Evolutionary conservation across 2,888 invertebrate species (phyloP).

Genomic region (Brachyopa scutellaris): DNA sequence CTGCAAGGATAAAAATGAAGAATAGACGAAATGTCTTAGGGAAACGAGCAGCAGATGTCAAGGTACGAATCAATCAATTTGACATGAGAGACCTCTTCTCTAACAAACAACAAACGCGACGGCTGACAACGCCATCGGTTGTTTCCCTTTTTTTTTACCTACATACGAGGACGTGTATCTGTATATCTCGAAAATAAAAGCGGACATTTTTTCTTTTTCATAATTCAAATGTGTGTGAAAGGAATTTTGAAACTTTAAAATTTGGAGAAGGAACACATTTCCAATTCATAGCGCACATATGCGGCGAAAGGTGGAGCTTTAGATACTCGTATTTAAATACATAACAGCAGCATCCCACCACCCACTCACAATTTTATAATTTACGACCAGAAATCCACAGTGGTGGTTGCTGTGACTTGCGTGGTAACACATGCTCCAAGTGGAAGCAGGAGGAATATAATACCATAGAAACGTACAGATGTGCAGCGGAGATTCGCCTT

Average conservation of each 20-base stretch:
- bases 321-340: constrained; percentile 64
- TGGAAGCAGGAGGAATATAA: constrained; percentile 62
- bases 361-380: constrained; percentile 60
- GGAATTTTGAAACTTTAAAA: constrained; percentile 41
- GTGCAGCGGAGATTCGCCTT: constrained; percentile 28
- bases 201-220: constrained; percentile 53
- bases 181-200: constrained; percentile 23
- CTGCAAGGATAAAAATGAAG: constrained; percentile 42
- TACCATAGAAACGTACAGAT: constrained; percentile 44
- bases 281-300: constrained; percentile 62
- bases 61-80: constrained; percentile 75
- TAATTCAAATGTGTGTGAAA: constrained; percentile 38
- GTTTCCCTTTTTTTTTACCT: constrained; percentile 18
- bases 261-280: constrained; percentile 18
- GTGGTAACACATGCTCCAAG: constrained; percentile 57
- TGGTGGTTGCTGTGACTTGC: constrained; percentile 68
- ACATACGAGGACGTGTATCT: background rate
- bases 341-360: constrained; percentile 65
- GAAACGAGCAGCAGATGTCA: constrained; percentile 74
- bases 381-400: constrained; percentile 67
- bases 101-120: constrained; percentile 46
- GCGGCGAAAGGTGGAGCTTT: constrained; percentile 71
- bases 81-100: constrained; percentile 65
- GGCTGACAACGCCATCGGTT: constrained; percentile 56
- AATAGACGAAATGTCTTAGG: constrained; percentile 59